phyloP scores from a whole-genome alignment of 2,888 invertebrate genomes.

The Tricholauxania praeusta region DNA sequence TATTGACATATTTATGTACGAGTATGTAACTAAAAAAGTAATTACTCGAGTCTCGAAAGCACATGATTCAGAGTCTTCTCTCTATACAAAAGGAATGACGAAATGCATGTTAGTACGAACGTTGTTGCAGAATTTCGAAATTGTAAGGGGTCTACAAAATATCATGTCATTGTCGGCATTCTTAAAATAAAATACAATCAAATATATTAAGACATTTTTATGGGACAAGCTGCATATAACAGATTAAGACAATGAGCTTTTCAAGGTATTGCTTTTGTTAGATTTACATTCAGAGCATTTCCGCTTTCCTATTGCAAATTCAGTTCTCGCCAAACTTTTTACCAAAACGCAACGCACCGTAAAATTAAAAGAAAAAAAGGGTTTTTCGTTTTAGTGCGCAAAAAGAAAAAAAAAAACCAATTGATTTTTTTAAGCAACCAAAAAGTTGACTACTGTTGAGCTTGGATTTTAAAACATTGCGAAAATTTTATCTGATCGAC shows the following conservation, averaged over 20 bases:
- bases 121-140: constrained; percentile 11
- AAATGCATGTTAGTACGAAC: neutral
- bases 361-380: too few species aligned
- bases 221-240: constrained; percentile 18
- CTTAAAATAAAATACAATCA: constrained; percentile 10
- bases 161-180: constrained; percentile 4
- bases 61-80: too few species aligned
- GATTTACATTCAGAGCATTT: constrained; percentile 34
- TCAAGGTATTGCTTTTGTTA: constrained; percentile 21
- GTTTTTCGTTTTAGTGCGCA: too few species aligned
- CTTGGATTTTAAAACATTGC: too few species aligned
- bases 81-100: constrained; percentile 2
- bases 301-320: constrained; percentile 40
- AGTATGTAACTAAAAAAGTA: too few species aligned
- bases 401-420: too few species aligned
- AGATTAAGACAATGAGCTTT: constrained; percentile 31
- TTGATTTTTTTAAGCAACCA: too few species aligned
- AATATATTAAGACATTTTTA: constrained; percentile 16
- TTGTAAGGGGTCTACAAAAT: constrained; percentile 21
- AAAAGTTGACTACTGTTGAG: too few species aligned
- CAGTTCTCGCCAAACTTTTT: constrained; percentile 46
- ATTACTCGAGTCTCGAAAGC: too few species aligned
- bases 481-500: too few species aligned
- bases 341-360: constrained; percentile 37
- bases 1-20: too few species aligned